Percentiles rank a stretch among this genome's conserved stretches.
phyloP scores from a whole-genome alignment of 1,140 invertebrate species.

The Drosophila malerkotliana region DNA sequence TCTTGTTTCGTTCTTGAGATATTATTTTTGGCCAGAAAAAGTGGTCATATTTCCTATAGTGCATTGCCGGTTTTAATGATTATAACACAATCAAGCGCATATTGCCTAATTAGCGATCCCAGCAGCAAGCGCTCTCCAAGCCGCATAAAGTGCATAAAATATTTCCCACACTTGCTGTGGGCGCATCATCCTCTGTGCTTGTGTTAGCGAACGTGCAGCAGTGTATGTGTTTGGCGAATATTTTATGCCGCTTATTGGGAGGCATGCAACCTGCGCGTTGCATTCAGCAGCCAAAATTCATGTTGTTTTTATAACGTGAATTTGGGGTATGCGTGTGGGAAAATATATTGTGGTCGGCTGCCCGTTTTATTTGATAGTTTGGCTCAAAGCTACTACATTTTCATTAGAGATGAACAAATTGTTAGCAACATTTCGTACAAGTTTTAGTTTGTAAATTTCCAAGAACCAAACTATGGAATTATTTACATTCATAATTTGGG shows the following conservation, averaged over 20 bases:
- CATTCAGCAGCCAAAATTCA: conserved; percentile 42
- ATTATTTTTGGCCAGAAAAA: too few species aligned
- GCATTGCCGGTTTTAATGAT: conserved; percentile 79
- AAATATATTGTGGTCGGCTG: conserved; percentile 39
- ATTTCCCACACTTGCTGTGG: conserved; percentile 54
- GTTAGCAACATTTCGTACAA: conserved; percentile 22
- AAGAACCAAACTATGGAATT: background rate
- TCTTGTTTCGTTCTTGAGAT: too few species aligned
- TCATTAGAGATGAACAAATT: conserved; percentile 51
- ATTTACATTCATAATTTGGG: background rate
- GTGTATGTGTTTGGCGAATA: conserved; percentile 35
- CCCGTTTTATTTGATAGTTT: conserved; percentile 65
- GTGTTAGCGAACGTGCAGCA: background rate
- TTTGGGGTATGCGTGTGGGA: conserved; percentile 18
- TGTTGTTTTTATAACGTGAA: conserved; percentile 20
- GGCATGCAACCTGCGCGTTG: conserved; percentile 43
- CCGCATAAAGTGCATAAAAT: conserved; percentile 74
- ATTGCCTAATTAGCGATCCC: conserved; percentile 76
- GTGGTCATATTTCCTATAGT: too few species aligned
- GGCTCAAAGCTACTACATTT: conserved; percentile 38
- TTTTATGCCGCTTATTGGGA: conserved; percentile 71
- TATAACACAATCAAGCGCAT: conserved; percentile 81
- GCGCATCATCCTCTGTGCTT: conserved; percentile 7
- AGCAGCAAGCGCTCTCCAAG: conserved; percentile 23
- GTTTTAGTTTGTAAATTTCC: background rate